phyloP scores from a whole-genome alignment of 2,797 vertebrate genomes.

The Neostethus bicornis region DNA sequence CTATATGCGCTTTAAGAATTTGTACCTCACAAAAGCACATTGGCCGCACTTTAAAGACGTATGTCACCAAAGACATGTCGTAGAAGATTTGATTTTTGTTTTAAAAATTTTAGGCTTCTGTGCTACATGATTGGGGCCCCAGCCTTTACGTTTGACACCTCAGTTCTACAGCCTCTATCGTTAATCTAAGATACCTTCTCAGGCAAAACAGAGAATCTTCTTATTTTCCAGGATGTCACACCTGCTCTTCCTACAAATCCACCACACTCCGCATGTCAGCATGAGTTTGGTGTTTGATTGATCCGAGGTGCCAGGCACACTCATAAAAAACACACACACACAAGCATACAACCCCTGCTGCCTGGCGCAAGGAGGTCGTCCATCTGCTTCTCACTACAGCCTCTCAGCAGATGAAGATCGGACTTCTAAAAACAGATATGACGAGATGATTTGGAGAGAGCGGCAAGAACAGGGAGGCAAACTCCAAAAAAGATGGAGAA shows the following conservation, averaged over 20 bases:
- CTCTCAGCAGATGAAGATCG: conserved; percentile 45
- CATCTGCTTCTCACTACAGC: conserved; percentile 65
- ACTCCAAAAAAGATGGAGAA: conserved; percentile 26
- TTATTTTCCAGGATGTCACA: conserved; percentile 52
- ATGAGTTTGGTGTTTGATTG: conserved; percentile 68
- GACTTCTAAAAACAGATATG: conserved; percentile 57
- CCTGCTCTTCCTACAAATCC: conserved; percentile 37
- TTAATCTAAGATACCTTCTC: conserved; percentile 38
- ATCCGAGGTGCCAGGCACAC: conserved; percentile 40
- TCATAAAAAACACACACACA: conserved; percentile 20
- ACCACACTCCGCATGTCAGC: conserved; percentile 38
- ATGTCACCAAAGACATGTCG: no score
- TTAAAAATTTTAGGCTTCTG: no score
- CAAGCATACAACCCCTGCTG: conserved; percentile 38
- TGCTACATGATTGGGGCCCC: no score
- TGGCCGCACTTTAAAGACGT: no score
- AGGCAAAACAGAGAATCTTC: not conserved
- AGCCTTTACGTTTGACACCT: no score
- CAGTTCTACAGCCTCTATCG: conserved; percentile 38
- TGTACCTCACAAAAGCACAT: no score
- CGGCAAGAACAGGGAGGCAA: conserved; percentile 33
- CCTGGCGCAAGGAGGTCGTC: conserved; percentile 44
- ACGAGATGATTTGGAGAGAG: conserved; percentile 51
- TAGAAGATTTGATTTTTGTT: no score
- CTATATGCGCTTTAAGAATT: no score